Conservation (phyloP, 2,113 vertebrate genomes). For the Strix uralensis region DNA sequence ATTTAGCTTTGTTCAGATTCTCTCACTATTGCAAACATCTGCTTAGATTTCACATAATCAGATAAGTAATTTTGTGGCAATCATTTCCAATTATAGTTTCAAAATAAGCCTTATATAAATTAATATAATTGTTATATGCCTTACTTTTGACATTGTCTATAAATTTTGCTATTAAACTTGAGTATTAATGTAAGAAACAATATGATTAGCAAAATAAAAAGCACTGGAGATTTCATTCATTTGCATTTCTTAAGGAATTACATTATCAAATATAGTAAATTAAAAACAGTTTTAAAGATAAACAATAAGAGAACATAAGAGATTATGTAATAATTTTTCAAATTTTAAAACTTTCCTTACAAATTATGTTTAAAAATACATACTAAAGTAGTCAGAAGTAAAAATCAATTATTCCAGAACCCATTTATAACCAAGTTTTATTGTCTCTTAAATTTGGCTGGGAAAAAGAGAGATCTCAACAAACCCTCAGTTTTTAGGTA, state of each 20-base stretch:
- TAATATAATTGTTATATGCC: neutral
- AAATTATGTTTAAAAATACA: neutral
- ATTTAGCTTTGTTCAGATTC: neutral
- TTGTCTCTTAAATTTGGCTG: neutral
- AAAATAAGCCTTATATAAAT: neutral
- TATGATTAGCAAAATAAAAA: neutral
- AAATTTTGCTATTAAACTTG: neutral
- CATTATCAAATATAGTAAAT: neutral
- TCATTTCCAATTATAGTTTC: neutral
- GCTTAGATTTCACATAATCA: neutral
- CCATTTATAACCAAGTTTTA: neutral
- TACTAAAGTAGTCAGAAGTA: neutral
- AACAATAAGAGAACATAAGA: neutral
- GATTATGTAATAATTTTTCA: neutral
- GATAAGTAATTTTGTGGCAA: neutral
- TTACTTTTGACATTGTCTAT: neutral
- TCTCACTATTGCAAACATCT: neutral
- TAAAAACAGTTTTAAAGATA: neutral
- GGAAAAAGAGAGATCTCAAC: neutral
- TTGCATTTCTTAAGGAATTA: neutral
- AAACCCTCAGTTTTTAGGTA: accelerated
- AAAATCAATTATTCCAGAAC: neutral
- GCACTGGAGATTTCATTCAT: neutral
- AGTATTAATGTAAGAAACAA: neutral
- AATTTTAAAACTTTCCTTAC: neutral